These are phyloP conservation scores for Gymnodraco acuticeps DNA, from an alignment of 2,797 vertebrate species.

Conservation along the genomic window DNA sequence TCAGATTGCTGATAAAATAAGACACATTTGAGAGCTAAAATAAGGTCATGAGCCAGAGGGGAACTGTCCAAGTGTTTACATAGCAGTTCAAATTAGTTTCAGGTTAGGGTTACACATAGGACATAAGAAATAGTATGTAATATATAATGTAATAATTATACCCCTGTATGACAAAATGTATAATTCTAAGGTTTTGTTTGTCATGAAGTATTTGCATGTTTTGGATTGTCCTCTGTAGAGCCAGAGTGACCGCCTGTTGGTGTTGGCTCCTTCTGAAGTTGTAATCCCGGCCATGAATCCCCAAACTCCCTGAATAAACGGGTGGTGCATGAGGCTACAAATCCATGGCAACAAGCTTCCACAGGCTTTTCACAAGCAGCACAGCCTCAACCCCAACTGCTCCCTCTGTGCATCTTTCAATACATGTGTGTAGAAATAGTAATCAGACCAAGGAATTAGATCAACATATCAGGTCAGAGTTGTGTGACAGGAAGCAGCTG, in stretches of 20 bases:
- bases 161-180: conserved; percentile 3
- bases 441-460: conserved; percentile 33
- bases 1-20: conserved; percentile 9
- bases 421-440: conserved; percentile 41
- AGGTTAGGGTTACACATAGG: background rate
- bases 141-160: background rate
- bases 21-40: conserved; percentile 20
- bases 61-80: conserved; percentile 17
- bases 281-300: conserved; percentile 42
- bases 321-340: conserved; percentile 48
- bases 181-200: background rate
- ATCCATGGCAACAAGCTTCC: conserved; percentile 66
- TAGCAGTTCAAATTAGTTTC: no score
- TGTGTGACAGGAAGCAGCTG: conserved; percentile 13
- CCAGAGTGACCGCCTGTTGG: conserved; percentile 4
- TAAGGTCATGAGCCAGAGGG: conserved; percentile 26
- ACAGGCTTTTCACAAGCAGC: conserved; percentile 23
- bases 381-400: conserved; percentile 15
- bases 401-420: background rate
- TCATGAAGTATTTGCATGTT: conserved; percentile 19
- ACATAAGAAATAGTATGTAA: background rate
- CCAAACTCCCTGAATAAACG: conserved; percentile 46
- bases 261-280: conserved; percentile 37
- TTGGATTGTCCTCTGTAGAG: conserved; percentile 16
- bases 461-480: conserved; percentile 49